phyloP scores from a whole-genome alignment of 2,797 vertebrate genomes.

The Leuciscus waleckii region DNA sequence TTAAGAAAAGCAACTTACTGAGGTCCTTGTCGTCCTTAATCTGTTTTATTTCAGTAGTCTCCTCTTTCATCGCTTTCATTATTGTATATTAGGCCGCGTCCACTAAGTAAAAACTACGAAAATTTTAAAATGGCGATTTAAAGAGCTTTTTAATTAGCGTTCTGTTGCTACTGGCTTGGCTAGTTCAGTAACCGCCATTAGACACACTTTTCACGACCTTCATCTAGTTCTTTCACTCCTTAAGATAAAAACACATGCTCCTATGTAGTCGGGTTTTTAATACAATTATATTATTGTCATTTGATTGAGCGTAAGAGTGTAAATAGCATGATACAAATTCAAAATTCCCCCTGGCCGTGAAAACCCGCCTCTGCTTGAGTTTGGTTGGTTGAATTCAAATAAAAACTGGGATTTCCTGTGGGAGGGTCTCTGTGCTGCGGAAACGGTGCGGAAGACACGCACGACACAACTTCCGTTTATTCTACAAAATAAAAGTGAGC shows the following conservation, averaged over 20 bases:
- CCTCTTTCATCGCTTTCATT: constrained; percentile 32
- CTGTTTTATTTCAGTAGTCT: constrained; percentile 5
- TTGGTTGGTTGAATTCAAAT: constrained; percentile 62
- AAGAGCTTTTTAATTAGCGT: not conserved
- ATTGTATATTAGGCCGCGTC: not conserved
- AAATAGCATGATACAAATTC: constrained; percentile 15
- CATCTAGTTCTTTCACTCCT: not conserved
- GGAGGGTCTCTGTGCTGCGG: not conserved
- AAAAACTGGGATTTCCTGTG: constrained; percentile 41
- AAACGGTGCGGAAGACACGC: not conserved
- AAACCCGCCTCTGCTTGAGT: not conserved
- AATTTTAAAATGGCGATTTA: not conserved
- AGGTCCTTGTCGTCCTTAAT: constrained; percentile 14
- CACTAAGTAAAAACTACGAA: not conserved
- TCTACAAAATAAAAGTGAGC: constrained; percentile 31
- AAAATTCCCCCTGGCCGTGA: constrained; percentile 20
- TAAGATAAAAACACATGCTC: not conserved
- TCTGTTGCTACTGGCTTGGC: not conserved
- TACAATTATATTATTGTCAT: not conserved
- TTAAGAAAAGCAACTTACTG: constrained; percentile 24
- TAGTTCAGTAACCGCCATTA: not conserved
- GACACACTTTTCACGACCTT: not conserved
- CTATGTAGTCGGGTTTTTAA: not conserved
- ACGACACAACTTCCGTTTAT: not conserved
- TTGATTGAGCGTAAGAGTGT: not conserved